phyloP scores from a whole-genome alignment of 2,888 invertebrate genomes.

The Ryuthela nishihirai region DNA sequence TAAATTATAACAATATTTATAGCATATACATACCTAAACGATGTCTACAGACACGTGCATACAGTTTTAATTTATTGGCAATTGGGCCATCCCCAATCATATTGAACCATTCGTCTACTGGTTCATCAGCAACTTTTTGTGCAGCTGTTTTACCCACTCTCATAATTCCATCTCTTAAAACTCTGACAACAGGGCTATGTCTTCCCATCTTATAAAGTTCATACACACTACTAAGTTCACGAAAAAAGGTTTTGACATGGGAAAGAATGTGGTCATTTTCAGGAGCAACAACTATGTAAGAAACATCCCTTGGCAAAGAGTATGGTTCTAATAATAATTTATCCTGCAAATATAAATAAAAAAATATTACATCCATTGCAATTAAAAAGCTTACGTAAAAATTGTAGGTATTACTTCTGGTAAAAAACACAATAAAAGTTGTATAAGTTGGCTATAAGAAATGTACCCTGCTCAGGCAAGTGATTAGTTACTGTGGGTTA shows the following conservation, averaged over 20 bases:
- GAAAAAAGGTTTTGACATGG: conserved; percentile 80
- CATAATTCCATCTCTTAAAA: conserved; percentile 80
- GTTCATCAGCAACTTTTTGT: conserved; percentile 61
- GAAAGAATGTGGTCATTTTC: conserved; percentile 79
- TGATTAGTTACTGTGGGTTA: too few relatives aligned
- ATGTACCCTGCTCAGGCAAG: too few relatives aligned
- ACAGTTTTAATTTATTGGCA: conserved; percentile 77
- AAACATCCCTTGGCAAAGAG: conserved; percentile 86
- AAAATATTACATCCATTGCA: too few relatives aligned
- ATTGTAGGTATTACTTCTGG: too few relatives aligned
- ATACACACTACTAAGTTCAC: conserved; percentile 86
- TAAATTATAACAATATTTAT: too few relatives aligned
- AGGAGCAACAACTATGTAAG: conserved; percentile 90
- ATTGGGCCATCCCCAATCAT: conserved; percentile 63
- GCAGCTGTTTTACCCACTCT: conserved; percentile 68
- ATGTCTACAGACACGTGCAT: conserved; percentile 74
- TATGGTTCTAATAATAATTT: conserved; percentile 94
- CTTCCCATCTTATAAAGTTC: conserved; percentile 90
- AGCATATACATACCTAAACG: conserved; percentile 57
- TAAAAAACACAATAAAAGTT: too few relatives aligned
- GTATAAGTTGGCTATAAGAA: too few relatives aligned
- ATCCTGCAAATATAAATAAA: conserved; percentile 60
- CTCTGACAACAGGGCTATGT: conserved; percentile 82
- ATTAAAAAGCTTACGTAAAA: too few relatives aligned
- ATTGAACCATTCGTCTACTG: conserved; percentile 85